Conservation (phyloP, 2,113 vertebrate species). For the Porphyrio hochstetteri region DNA sequence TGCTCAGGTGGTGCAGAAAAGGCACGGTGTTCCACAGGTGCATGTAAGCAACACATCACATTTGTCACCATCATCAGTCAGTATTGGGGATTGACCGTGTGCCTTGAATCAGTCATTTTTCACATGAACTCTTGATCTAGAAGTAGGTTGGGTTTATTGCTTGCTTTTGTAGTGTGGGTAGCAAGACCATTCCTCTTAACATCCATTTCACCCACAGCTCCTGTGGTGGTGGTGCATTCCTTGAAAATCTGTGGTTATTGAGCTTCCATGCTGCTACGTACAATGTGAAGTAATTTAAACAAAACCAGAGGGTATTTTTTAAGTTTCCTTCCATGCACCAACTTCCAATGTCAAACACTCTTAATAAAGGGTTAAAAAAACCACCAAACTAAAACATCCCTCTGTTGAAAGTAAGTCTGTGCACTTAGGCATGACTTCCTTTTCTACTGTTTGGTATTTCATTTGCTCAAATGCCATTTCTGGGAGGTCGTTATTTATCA, state of each 20-base stretch:
- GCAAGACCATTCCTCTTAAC: neutral
- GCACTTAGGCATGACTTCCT: neutral
- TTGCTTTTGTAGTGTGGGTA: neutral
- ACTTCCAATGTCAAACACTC: neutral
- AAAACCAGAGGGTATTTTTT: neutral
- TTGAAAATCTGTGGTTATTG: neutral
- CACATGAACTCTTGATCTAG: neutral
- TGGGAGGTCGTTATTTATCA: neutral
- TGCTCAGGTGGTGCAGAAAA: neutral
- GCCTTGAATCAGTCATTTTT: neutral
- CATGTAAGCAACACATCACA: neutral
- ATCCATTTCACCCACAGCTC: neutral
- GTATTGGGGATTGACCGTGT: neutral
- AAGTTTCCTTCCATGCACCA: neutral
- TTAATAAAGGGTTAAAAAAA: neutral
- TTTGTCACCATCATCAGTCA: neutral
- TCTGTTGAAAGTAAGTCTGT: neutral
- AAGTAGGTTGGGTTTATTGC: neutral
- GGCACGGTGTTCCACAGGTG: neutral
- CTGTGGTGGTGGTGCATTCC: neutral
- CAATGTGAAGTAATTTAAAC: neutral
- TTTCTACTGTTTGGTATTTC: slow-evolving; percentile 7
- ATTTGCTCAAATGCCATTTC: neutral
- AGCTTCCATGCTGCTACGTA: neutral
- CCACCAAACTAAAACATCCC: neutral